Base-by-base conservation (phyloP, 2,797 vertebrate species). In the Chiloscyllium punctatum region DNA sequence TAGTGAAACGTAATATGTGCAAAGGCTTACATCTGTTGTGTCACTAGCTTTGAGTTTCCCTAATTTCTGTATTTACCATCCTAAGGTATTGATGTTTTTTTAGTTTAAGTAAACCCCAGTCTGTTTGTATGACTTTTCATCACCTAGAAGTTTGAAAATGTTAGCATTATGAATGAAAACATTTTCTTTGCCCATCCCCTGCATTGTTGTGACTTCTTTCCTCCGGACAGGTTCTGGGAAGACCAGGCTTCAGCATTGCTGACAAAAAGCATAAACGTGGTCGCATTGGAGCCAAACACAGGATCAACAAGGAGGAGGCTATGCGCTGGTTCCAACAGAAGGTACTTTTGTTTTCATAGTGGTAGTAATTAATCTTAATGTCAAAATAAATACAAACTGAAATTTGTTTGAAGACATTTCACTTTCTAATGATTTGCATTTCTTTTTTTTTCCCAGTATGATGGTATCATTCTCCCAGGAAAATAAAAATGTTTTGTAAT, bases 241-340 rank as follows among this genome's bases (percentile, higher is more conserved):
- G 99, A 97, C 99, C 99, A 0, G 99, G 99, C 0, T 99, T 99
- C 98, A 99, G 99, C 98, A 99, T 99, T 0, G 99, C 99, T 2
- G 99, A 99, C 98, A 99, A 99, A 97, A 99, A 99, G 96, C 98
- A 98, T 97, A 99, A 98, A 97, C 98, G 97, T 88, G 99, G 99
- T 96, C 98, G 98, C 97, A 99, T 99, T 72, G 99, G 99, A 77
- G 98, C 98, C 98, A 99, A 98, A 96, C 99, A 99, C 98, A 98
- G 99, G 96, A 99, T 99, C 97, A 98, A 99, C 94, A 99, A 99
- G 97, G 99, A 99, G 97, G 99, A 99, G 97, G 98, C 99, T 97
- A 99, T 99, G 99, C 99, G 99, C 97, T 99, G 99, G 99, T 99
- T 99, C 97, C 99, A 99, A 97, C 99, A 99, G 96, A 99, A 99